Conservation (phyloP, 1,140 invertebrate genomes). For the Anthonomus grandis region DNA sequence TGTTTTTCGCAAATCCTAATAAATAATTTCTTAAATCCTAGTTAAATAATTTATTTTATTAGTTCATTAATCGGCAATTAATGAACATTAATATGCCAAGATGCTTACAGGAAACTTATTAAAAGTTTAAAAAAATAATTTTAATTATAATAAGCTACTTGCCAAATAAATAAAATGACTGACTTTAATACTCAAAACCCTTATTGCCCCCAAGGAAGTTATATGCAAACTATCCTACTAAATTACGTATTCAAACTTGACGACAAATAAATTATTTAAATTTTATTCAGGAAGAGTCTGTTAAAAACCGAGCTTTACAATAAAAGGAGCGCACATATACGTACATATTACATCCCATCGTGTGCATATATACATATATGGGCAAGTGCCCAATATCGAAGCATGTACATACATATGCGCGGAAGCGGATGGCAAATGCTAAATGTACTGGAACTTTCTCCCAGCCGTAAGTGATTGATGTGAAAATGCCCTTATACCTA, state of each 20-base stretch:
- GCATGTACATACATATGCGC: conserved; percentile 35
- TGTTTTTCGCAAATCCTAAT: too few species aligned
- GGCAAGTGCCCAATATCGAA: conserved; percentile 37
- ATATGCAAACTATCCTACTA: too few species aligned
- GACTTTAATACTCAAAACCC: too few species aligned
- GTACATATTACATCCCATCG: conserved; percentile 23
- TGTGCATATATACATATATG: conserved; percentile 31
- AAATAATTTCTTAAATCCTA: too few species aligned
- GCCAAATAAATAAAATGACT: too few species aligned
- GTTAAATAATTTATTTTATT: too few species aligned
- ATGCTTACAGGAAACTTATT: too few species aligned
- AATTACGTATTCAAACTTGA: conserved; percentile 15
- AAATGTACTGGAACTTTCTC: conserved; percentile 50
- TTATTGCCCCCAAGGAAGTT: too few species aligned
- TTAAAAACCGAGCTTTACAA: conserved; percentile 18
- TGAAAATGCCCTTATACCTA: conserved; percentile 46
- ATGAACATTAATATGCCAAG: too few species aligned
- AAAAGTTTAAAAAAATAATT: too few species aligned
- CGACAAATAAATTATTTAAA: conserved; percentile 22
- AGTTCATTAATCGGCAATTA: too few species aligned
- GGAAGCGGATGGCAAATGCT: conserved; percentile 45
- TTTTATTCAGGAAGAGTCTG: conserved; percentile 26
- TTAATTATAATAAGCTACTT: too few species aligned
- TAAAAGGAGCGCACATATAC: conserved; percentile 20
- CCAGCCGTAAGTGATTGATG: conserved; percentile 50